phyloP scores from a whole-genome alignment of 2,888 invertebrate species.

The Apotomis capreana region DNA sequence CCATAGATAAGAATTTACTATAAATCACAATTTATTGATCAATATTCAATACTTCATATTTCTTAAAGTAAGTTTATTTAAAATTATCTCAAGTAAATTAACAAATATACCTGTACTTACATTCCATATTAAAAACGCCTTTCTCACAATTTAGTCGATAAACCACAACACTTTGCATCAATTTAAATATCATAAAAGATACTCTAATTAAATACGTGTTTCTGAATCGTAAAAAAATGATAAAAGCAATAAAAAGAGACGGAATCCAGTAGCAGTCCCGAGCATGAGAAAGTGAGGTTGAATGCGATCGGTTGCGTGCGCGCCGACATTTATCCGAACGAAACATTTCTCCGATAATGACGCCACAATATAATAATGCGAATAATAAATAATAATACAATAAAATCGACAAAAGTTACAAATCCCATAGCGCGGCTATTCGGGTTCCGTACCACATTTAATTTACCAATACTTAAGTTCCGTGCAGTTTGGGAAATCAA shows the following conservation, averaged over 20 bases:
- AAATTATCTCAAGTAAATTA: no score
- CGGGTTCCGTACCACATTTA: constrained; percentile 32
- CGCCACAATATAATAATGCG: constrained; percentile 84
- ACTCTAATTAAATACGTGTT: constrained; percentile 21
- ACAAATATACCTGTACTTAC: no score
- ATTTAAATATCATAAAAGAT: constrained; percentile 3
- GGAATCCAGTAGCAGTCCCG: constrained; percentile 78
- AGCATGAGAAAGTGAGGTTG: constrained; percentile 78
- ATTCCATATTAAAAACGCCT: no score
- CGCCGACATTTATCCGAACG: constrained; percentile 80
- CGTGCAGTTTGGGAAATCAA: no score
- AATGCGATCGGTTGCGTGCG: constrained; percentile 75
- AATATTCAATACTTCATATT: no score
- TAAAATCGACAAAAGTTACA: constrained; percentile 37
- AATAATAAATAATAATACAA: constrained; percentile 77
- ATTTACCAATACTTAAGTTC: no score
- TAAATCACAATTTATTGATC: no score
- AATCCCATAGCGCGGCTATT: background rate
- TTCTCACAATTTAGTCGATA: background rate
- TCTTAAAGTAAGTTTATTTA: no score
- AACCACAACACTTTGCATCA: background rate
- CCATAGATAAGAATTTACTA: no score
- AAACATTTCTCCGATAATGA: constrained; percentile 84
- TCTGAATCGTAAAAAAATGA: constrained; percentile 51
- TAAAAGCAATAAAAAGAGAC: constrained; percentile 68